Evolutionary conservation across 2,797 vertebrate genomes (phyloP), one percentile per base, ranked within the genome.

Genomic region (Rhabdophis nuchalis): DNA sequence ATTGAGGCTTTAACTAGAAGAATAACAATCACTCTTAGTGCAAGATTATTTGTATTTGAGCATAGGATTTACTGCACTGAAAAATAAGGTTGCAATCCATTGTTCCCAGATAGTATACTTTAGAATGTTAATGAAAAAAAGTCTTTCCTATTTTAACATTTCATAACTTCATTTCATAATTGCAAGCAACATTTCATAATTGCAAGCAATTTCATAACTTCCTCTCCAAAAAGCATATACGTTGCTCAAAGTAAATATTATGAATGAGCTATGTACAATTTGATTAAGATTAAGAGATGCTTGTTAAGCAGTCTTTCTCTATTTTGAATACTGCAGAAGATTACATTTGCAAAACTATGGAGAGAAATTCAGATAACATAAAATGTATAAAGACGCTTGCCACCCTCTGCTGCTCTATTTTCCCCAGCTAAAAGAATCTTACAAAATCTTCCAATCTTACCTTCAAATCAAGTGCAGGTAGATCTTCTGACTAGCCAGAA

Each of bases 391-490:
- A 85, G 29, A 50, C 89, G 41, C 41, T 36, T 52, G 23, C 11
- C 16, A 56, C 18, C 7, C n/a, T 20, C 27, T n/a, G 27, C 50
- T 25, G 50, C 9, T 77, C 77, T 20, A 32, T 52, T 36, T 61
- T 52, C 88, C 12, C 54, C 32, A 58, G 3, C 85, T 16, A 5
- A 89, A 14, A 82, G 18, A 53, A 36, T 60, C 61, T 61, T 36
- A 18, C 41, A 25, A 23, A 57, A 52, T 13, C 20, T 56, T 20
- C 18, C 72, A 10, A 25, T n/a, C 85, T 91, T 95, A 96, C 95
- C 95, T 95, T 89, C 23, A 86, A 86, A 58, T 41, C 46, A 86
- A 88, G 85, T 57, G 56, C 60, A 89, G 89, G 86, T 86, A 92
- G 64, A 72, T 92, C 90, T 90, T 58, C 46, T 90, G 46, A 54